Base-by-base conservation (phyloP, 1,140 invertebrate genomes). In the Anastatus disparis region DNA sequence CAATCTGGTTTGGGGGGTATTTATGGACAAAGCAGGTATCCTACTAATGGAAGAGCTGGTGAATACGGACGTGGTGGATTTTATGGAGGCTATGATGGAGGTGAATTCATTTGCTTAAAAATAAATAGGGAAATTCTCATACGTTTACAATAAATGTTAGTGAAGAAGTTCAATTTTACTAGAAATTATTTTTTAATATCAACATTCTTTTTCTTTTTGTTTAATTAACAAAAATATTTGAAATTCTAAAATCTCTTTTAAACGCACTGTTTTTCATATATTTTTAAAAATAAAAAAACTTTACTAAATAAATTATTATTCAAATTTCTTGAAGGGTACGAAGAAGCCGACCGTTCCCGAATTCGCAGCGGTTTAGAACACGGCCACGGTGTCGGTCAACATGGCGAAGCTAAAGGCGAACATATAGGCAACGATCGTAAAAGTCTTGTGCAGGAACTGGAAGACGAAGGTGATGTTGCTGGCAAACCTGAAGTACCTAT, bases 351-450 rank as follows among this genome's bases (percentile, higher is more conserved):
- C 56, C 74, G 71, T 0, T 73, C 74, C 9, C 66, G 77, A 53
- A 26, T 77, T 2, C 74, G 77, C 31, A 73, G 73, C 52, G 78
- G 73, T 15, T 26, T 76, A 9, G 55, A 72, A 15, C 76, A 74
- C 27, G 79, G 75, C 10, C 77, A 78, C 44, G 74, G 74, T 2
- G 53, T 78, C 1, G 72, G 73, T 7, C 72, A 72, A 3, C 59
- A 73, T 13, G 67, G 73, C 6, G 72, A 77, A 27, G 26, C 73
- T 0, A n/a, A n/a, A n/a, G 73, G 77, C 38, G 75, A 75, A 52
- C 67, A 72, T 10, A 74, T 77, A 48, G 67, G 70, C 58, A 70
- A 63, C 8, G 77, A 78, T 73, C 74, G 59, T 9, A 82, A 78
- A 65, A 78, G 74, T 2, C 70, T 79, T 6, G 29, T 64, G 2